Evolutionary conservation across 2,113 vertebrate species (phyloP), one percentile per base, ranked within the genome.

Genomic region (Tapirus terrestris): DNA sequence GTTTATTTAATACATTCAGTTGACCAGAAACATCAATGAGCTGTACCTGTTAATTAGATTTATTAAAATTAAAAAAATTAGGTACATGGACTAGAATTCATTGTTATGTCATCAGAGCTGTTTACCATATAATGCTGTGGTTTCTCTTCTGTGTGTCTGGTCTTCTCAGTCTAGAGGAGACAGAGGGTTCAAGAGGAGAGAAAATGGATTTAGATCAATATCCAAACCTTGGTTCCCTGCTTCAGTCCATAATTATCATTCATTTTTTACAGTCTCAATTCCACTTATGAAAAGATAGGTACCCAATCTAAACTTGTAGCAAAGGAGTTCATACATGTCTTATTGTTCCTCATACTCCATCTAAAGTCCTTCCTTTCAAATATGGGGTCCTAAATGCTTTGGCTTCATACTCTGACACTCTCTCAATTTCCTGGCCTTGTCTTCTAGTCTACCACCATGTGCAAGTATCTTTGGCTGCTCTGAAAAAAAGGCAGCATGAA

Each of bases 1-100:
- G 25, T 84, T 88, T 75, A 80, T n/a, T 63, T 76, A 80, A 67
- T 90, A 9, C 65, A 56, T 53, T 97, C 51, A n/a, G 17, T 96
- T 86, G n/a, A 73, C 58, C 43, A 85, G 45, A 80, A 61, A 61
- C 23, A 77, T 79, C 20, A 68, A 8, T 86, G 14, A 70, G 48
- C 51, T 63, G 36, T 48, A 9, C 9, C 45, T 86, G 93, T 63
- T 56, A 81, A 86, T 63, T n/a, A 23, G 6, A 33, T 65, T 76
- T 61, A 63, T 83, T 43, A 68, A 95, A 92, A 80, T 45, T 8
- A 53, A 60, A 89, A n/a, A 72, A 29, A 61, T 39, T 5, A 73
- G 25, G 6, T 45, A 6, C 39, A 1, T 56, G 14, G 48, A 39
- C 16, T 36, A 79, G 43, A 84, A 65, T 94, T 85, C 61, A 58